phyloP scores from a whole-genome alignment of 2,888 invertebrate species.

The Drosophila cyrtoloma region DNA sequence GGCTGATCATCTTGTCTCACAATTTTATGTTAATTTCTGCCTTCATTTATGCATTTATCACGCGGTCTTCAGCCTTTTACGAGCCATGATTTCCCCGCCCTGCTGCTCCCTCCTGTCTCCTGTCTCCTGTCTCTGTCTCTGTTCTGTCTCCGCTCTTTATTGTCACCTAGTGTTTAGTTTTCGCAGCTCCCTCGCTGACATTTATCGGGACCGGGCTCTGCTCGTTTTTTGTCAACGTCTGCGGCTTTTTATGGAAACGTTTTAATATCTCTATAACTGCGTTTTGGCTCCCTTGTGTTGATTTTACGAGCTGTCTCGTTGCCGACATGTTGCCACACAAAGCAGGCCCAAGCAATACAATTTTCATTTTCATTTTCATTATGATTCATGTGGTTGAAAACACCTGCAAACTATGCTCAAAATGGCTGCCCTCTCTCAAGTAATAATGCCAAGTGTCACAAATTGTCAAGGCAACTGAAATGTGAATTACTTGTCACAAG shows the following conservation, averaged over 20 bases:
- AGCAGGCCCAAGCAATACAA: conserved; percentile 29
- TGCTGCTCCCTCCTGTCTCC: background rate
- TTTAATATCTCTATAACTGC: conserved; percentile 72
- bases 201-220: conserved; percentile 8
- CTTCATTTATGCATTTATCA: conserved; percentile 66
- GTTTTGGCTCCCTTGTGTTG: conserved; percentile 49
- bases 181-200: conserved; percentile 53
- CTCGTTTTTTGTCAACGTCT: conserved; percentile 37
- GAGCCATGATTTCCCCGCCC: conserved; percentile 42
- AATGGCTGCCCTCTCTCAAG: conserved; percentile 7
- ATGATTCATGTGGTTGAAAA: conserved; percentile 42
- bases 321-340: conserved; percentile 46
- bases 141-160: conserved; percentile 47
- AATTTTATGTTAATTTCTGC: conserved; percentile 75
- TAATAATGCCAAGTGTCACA: background rate
- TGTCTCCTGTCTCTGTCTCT: background rate
- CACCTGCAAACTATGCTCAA: conserved; percentile 38
- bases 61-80: conserved; percentile 70
- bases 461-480: background rate
- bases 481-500: background rate
- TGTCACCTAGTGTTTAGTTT: conserved; percentile 68
- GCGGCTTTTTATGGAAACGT: conserved; percentile 50
- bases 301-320: conserved; percentile 56
- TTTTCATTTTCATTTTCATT: conserved; percentile 3
- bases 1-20: conserved; percentile 58